Base-by-base conservation (phyloP, 2,113 vertebrate genomes). In the Phyllopteryx taeniolatus region DNA sequence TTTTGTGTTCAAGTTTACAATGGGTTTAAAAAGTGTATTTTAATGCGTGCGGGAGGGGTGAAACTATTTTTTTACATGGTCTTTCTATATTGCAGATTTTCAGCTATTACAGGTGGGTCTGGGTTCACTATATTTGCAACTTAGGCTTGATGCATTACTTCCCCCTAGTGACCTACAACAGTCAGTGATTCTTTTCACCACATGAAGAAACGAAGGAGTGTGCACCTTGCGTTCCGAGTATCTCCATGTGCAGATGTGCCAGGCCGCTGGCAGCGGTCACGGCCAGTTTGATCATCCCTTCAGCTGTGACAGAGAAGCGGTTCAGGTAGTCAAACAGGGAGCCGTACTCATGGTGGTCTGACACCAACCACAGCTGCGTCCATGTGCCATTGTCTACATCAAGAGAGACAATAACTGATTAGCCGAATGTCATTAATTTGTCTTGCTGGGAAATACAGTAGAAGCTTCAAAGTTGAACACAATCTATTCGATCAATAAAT, bases 231-330 rank as follows among this genome's bases (percentile, higher is more conserved):
- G 97, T 99, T 54, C 97, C 97, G 72, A 99, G 94, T 1, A 99
- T 99, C 90, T 99, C 97, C 97, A 99, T 99, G 80, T 99, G 97
- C 64, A 99, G 92, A 74, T 99, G 97, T 31, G 97, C 97, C 73
- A 99, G 87, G 10, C 97, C 97, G 0, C 96, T 98, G 66, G 96
- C 96, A 2, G 96, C 96, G 0, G 96, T 98, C 71, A 99, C 87
- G 0, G 96, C 94, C 0, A 98, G 92, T 79, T 96, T 98, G 83
- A 99, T 96, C 95, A 98, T 96, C 5, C 95, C 96, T 85, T 99
- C 96, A 0, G 95, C 95, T 0, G 95, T 96, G 80, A 98, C 94
- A 0, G 96, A 95, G 89, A 96, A 98, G 6, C 94, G 94, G 61
- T 98, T 98, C 51, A 98, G 93, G 83, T 98, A 99, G 81, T 99